Percentiles rank a stretch among this genome's conserved stretches.
Conservation (phyloP, 2,888 invertebrate species). For the Pyrgus malvae region DNA sequence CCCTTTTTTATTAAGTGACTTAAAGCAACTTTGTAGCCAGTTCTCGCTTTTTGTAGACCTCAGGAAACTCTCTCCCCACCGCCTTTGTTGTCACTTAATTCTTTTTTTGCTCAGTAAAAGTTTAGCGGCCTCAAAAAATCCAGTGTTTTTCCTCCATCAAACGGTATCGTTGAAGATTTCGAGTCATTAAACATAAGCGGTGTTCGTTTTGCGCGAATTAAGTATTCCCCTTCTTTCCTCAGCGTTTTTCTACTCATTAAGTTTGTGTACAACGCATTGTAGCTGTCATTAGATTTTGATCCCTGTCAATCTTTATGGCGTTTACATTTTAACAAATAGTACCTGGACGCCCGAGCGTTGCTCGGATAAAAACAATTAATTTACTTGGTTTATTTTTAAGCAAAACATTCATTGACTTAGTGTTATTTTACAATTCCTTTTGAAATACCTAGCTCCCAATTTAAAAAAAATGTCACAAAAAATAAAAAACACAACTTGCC, state of each 20-base stretch:
- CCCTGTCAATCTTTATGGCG: too few relatives aligned
- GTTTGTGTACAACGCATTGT: too few relatives aligned
- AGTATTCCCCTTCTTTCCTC: not conserved
- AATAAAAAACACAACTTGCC: too few relatives aligned
- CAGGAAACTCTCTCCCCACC: slow-evolving; percentile 15
- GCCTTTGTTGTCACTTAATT: slow-evolving; percentile 35
- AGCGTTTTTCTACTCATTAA: not conserved
- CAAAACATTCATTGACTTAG: too few relatives aligned
- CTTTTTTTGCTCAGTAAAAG: slow-evolving; percentile 31
- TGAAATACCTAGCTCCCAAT: too few relatives aligned
- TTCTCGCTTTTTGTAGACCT: slow-evolving; percentile 28
- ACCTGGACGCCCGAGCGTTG: too few relatives aligned
- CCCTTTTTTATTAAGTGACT: slow-evolving; percentile 27
- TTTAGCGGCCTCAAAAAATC: slow-evolving; percentile 29
- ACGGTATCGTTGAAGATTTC: slow-evolving; percentile 19
- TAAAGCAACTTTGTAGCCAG: slow-evolving; percentile 30
- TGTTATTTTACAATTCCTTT: too few relatives aligned
- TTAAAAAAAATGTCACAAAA: too few relatives aligned
- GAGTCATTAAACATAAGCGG: slow-evolving; percentile 18
- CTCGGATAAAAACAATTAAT: too few relatives aligned
- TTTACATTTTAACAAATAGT: too few relatives aligned
- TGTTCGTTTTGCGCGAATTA: slow-evolving; percentile 9
- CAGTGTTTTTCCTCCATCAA: slow-evolving; percentile 15
- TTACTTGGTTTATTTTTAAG: too few relatives aligned
- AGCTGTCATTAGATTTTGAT: not conserved